Percentiles rank a stretch among this genome's conserved stretches.
Evolutionary conservation across 2,797 vertebrate species (phyloP).

Genomic region (Borostomias antarcticus): DNA sequence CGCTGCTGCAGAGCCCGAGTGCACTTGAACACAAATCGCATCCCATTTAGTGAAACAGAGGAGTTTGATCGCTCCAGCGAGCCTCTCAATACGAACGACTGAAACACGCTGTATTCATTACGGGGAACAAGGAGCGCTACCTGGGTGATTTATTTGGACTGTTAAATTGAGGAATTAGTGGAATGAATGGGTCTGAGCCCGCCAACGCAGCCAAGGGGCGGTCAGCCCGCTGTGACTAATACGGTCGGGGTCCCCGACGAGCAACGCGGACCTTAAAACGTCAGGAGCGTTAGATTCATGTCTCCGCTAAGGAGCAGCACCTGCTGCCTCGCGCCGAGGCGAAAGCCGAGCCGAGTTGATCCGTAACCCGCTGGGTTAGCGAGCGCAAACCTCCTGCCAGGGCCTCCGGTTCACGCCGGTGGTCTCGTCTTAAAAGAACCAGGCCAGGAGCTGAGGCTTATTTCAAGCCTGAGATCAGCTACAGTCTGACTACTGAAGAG

Average conservation of each 20-base stretch:
- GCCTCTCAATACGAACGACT: constrained; percentile 22
- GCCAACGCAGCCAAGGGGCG: neutral
- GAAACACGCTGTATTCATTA: constrained; percentile 20
- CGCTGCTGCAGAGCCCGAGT: constrained; percentile 17
- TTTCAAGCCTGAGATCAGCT: neutral
- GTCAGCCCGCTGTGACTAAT: constrained; percentile 44
- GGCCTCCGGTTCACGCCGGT: no score
- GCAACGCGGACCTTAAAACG: constrained; percentile 43
- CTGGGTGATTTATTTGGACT: constrained; percentile 41
- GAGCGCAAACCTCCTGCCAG: no score
- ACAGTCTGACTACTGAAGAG: neutral
- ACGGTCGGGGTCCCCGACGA: constrained; percentile 10
- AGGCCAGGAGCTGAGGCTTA: neutral
- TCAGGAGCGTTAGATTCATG: constrained; percentile 40
- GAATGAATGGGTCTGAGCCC: constrained; percentile 35
- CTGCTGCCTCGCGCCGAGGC: constrained; percentile 32
- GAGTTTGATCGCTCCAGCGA: constrained; percentile 16
- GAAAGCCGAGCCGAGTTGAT: neutral
- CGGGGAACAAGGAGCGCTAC: neutral
- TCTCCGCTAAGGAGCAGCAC: constrained; percentile 35
- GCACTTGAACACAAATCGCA: constrained; percentile 5
- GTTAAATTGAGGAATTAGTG: constrained; percentile 43
- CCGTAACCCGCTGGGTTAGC: neutral
- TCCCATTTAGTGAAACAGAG: constrained; percentile 18
- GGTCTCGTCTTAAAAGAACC: neutral